Evolutionary conservation across 2,113 vertebrate genomes (phyloP).

Genomic region (Accipiter virgatus): DNA sequence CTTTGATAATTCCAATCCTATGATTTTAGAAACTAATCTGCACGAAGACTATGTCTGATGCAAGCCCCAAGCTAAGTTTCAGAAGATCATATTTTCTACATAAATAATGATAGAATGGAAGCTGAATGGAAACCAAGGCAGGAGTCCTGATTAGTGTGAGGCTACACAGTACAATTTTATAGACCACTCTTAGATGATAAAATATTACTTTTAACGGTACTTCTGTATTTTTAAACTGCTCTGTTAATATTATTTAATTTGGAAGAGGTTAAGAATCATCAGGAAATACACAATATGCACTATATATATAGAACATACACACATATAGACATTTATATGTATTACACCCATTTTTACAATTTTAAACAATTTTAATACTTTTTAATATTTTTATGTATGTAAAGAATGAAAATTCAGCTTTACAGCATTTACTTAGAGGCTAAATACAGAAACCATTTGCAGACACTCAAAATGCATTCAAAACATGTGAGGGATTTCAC

Average conservation of each 20-base stretch:
- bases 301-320: not conserved
- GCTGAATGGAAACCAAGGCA: not conserved
- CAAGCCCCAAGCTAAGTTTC: not conserved
- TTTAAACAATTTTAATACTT: not conserved
- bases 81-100: not conserved
- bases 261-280: not conserved
- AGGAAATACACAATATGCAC: not conserved
- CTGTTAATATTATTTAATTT: not conserved
- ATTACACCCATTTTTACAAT: not conserved
- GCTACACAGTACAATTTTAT: not conserved
- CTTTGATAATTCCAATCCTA: not conserved
- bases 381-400: not conserved
- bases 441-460: not conserved
- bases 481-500: not conserved
- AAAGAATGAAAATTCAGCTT: not conserved
- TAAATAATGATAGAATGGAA: not conserved
- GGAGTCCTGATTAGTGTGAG: not conserved
- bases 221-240: not conserved
- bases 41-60: not conserved
- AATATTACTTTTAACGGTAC: not conserved
- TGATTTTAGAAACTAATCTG: not conserved
- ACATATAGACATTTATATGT: not conserved
- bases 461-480: not conserved
- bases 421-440: not conserved
- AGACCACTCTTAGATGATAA: not conserved